A percentile compares a stretch with the other conserved stretches of the same genome.
Evolutionary conservation across 2,888 invertebrate genomes (phyloP).

Genomic region (Rutpela maculata): DNA sequence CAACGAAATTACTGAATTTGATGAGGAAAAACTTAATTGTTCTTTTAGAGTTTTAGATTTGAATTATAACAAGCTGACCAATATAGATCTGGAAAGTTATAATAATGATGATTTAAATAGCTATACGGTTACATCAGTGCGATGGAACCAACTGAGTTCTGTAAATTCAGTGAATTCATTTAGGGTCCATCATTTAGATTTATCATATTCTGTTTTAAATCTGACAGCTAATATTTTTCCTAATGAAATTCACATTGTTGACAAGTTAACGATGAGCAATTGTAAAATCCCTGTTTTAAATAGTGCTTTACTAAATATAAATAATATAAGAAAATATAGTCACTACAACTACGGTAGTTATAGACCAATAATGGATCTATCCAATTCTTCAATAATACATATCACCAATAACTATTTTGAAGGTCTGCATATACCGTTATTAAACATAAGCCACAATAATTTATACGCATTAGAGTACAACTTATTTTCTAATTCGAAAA

Average conservation of each 20-base stretch:
- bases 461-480: conserved; percentile 20
- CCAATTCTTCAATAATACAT: conserved; percentile 41
- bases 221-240: background rate
- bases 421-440: background rate
- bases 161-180: background rate
- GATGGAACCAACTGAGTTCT: background rate
- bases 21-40: conserved; percentile 15
- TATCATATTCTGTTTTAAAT: background rate
- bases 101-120: too few species aligned
- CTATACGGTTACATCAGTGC: background rate
- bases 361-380: conserved; percentile 32
- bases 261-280: background rate
- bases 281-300: conserved; percentile 4
- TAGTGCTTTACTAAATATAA: background rate
- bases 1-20: conserved; percentile 34
- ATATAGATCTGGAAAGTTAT: too few species aligned
- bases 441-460: conserved; percentile 42
- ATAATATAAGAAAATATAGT: background rate
- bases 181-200: background rate
- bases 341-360: background rate
- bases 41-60: conserved; percentile 27
- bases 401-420: conserved; percentile 30
- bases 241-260: background rate
- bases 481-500: conserved; percentile 21
- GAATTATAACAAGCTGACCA: conserved; percentile 36